phyloP scores from a whole-genome alignment of 2,888 invertebrate genomes.

The Cenopis cana region DNA sequence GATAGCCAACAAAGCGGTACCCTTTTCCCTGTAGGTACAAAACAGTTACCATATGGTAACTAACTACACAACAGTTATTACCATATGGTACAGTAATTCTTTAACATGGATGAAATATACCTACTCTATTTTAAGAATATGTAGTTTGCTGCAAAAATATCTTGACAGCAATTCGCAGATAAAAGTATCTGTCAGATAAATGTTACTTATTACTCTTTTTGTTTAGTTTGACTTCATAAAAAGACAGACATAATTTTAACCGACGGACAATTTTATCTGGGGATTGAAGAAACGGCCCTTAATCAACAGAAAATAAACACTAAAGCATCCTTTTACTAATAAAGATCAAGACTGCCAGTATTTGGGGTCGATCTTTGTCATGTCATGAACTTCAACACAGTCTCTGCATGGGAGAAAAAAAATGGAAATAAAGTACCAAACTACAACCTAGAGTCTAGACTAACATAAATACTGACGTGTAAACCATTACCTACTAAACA shows the following conservation, averaged over 20 bases:
- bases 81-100: no score
- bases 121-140: no score
- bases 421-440: constrained; percentile 4
- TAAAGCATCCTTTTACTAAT: neutral
- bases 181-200: no score
- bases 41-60: neutral
- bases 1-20: neutral
- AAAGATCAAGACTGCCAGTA: constrained; percentile 1
- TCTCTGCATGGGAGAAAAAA: no score
- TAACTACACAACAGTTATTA: no score
- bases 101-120: no score
- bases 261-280: no score
- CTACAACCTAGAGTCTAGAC: constrained; percentile 9
- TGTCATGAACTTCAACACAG: no score
- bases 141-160: neutral
- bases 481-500: neutral
- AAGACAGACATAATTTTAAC: no score
- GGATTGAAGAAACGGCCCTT: no score
- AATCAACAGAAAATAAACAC: neutral
- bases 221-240: no score
- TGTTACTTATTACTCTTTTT: no score
- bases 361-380: neutral
- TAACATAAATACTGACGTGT: constrained; percentile 35
- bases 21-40: neutral
- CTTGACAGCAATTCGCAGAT: neutral